Base-by-base conservation (phyloP, 2,888 invertebrate genomes). In the Cordilura impudica region DNA sequence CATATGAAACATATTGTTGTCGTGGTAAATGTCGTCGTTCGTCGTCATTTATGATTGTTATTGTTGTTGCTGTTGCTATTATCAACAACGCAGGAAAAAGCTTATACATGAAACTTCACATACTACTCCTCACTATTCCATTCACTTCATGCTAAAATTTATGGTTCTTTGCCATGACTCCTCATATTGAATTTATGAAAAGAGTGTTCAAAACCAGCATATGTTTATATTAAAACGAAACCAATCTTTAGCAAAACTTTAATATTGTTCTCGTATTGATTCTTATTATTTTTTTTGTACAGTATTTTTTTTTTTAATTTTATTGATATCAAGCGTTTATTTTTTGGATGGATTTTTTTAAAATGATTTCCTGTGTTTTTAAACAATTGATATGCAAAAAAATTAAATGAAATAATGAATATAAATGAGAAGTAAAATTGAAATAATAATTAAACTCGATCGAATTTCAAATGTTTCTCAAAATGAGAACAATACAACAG, bases 381-480 rank as follows among this genome's bases (percentile, higher is more conserved):
- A 56, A 72, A 79, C 79, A 79, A 79, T 79, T 79, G 75, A 79
- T 79, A 79, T 77, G 70, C 66, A 79, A 69, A 71, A 73, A 47
- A n/a, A n/a, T n/a, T n/a, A n/a, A n/a, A 49, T 54, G 54, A 21
- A 31, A 26, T 5, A n/a, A 31, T n/a, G 4, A 31, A 43, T 35
- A 12, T 12, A 63, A 45, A 35, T 21, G 31, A 43, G 14, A 29
- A 63, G 1, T 16, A n/a, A 63, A 19, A 66, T 58, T 58, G 35
- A 51, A 58, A 49, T 49, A 74, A 78, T 71, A 79, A 79, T 75
- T 75, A 66, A 79, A 79, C 71, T 79, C 79, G 79, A 79, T 79
- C 79, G 75, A 79, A 79, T 79, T 79, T 79, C 79, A 75, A 70
- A 74, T 39, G 35, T 39, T 78, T 65, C 58, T 70, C 63, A 65